Evolutionary conservation across 1,140 invertebrate genomes (phyloP).

Genomic region (Rhynchophorus ferrugineus): DNA sequence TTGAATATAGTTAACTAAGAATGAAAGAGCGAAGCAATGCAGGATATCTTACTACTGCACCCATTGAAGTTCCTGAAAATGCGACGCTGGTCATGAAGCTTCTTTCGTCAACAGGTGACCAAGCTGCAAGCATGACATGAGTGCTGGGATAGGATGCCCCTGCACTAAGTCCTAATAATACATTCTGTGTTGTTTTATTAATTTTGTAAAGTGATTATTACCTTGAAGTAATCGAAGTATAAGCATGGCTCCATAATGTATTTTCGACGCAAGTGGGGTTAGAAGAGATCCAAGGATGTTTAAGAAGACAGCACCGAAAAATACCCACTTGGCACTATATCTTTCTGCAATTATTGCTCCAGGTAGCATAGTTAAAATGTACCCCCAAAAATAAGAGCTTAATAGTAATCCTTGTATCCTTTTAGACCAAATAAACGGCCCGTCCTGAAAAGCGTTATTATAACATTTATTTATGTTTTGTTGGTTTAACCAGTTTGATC

Average conservation of each 20-base stretch:
- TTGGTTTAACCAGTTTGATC: too few relatives aligned
- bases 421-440: slow-evolving; percentile 63
- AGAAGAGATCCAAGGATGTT: slow-evolving; percentile 67
- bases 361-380: slow-evolving; percentile 70
- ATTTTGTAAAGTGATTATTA: too few relatives aligned
- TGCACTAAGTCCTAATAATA: slow-evolving; percentile 55
- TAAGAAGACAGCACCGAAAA: slow-evolving; percentile 70
- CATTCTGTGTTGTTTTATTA: too few relatives aligned
- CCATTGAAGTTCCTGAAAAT: slow-evolving; percentile 64
- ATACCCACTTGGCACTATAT: slow-evolving; percentile 76
- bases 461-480: neutral
- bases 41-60: slow-evolving; percentile 59
- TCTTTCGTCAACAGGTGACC: slow-evolving; percentile 66
- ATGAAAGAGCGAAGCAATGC: neutral
- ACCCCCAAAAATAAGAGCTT: slow-evolving; percentile 82
- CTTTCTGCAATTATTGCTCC: slow-evolving; percentile 69
- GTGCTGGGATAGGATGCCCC: slow-evolving; percentile 68
- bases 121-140: slow-evolving; percentile 65
- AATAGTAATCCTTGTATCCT: slow-evolving; percentile 61
- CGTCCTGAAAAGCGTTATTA: slow-evolving; percentile 44
- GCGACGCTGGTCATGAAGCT: slow-evolving; percentile 57
- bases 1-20: neutral
- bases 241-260: slow-evolving; percentile 49
- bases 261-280: slow-evolving; percentile 55
- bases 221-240: slow-evolving; percentile 68